A percentile compares a stretch with the other conserved stretches of the same genome.
Conservation (phyloP, 2,888 invertebrate species). For the Exephanes ischioxanthus region DNA sequence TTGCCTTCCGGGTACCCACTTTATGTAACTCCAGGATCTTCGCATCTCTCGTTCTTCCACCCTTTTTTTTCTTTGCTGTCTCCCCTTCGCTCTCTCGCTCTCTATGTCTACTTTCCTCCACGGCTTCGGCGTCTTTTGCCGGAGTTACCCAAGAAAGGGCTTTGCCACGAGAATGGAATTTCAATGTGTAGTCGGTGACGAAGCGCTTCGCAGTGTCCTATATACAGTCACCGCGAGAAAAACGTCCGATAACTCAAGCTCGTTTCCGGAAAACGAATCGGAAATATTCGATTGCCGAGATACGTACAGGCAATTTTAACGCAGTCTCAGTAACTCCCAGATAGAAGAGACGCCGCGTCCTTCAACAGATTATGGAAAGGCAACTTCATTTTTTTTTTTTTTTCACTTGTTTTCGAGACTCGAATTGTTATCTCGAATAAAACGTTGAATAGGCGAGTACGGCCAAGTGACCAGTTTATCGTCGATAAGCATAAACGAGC, state of each 20-base stretch:
- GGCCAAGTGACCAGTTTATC: too few relatives aligned
- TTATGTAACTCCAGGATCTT: slow-evolving; percentile 62
- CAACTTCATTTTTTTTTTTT: not conserved
- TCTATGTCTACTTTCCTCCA: slow-evolving; percentile 20
- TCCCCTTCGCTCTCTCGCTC: slow-evolving; percentile 18
- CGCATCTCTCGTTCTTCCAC: slow-evolving; percentile 44
- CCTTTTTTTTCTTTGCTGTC: slow-evolving; percentile 32
- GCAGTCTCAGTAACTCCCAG: not conserved
- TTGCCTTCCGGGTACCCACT: slow-evolving; percentile 65
- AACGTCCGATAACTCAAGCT: slow-evolving; percentile 15
- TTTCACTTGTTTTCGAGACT: too few relatives aligned
- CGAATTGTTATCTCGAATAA: too few relatives aligned
- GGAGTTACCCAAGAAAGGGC: slow-evolving; percentile 64
- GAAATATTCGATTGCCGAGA: slow-evolving; percentile 18
- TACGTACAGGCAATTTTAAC: not conserved
- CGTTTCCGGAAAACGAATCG: slow-evolving; percentile 23
- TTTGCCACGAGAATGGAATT: slow-evolving; percentile 71
- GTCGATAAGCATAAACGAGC: too few relatives aligned
- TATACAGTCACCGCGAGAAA: not conserved
- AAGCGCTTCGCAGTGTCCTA: slow-evolving; percentile 16
- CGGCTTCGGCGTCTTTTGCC: slow-evolving; percentile 41
- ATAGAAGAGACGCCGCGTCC: not conserved
- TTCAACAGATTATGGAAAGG: not conserved
- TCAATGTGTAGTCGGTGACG: slow-evolving; percentile 62
- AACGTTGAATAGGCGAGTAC: too few relatives aligned